Evolutionary conservation across 2,888 invertebrate genomes (phyloP).

Genomic region (Melipona bicolor): DNA sequence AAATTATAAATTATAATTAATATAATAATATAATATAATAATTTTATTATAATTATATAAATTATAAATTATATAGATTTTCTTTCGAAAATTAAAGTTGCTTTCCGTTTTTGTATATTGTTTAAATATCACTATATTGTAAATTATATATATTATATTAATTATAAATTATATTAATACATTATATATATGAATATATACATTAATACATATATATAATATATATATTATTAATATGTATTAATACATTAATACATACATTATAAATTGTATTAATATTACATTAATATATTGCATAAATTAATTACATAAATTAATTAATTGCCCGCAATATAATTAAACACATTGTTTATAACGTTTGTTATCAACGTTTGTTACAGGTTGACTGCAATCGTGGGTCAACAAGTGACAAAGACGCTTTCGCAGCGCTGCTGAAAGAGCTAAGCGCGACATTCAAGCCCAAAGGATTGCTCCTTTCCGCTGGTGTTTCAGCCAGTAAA

Average conservation of each 20-base stretch:
- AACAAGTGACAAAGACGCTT: constrained; percentile 92
- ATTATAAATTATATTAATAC: no score
- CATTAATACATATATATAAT: no score
- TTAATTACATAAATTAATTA: not conserved
- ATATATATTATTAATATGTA: no score
- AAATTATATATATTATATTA: not conserved
- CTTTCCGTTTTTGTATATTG: not conserved
- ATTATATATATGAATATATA: no score
- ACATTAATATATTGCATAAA: not conserved
- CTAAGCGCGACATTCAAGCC: constrained; percentile 88
- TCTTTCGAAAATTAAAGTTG: not conserved
- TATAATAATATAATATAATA: no score
- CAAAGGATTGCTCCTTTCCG: constrained; percentile 89
- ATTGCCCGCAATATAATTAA: not conserved
- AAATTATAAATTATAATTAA: no score
- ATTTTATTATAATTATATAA: no score
- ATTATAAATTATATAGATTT: not conserved
- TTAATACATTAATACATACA: no score
- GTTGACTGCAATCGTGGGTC: constrained; percentile 94
- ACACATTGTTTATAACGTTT: no score
- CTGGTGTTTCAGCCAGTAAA: constrained; percentile 95
- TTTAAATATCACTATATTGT: not conserved
- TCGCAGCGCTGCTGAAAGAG: constrained; percentile 90
- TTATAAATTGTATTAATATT: no score
- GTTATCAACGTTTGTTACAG: constrained; percentile 82